These are phyloP conservation scores for Xyrichtys novacula DNA, from an alignment of 2,797 vertebrate species.

Conservation along the genomic window DNA sequence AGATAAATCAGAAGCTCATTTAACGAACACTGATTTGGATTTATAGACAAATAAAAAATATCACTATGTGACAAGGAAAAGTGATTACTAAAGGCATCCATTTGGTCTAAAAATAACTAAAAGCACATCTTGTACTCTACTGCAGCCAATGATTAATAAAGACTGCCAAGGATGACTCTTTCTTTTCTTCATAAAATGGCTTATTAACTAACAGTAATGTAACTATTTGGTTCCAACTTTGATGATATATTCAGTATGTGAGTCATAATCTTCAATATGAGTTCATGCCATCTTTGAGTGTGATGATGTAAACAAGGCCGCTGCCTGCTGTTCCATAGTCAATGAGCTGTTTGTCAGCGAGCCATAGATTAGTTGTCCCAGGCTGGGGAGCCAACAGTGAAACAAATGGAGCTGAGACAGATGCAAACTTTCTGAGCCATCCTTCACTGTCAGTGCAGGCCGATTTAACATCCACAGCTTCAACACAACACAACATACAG, in stretches of 20 bases:
- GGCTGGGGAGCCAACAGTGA: slow-evolving; percentile 69
- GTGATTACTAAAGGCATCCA: background rate
- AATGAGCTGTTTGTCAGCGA: slow-evolving; percentile 77
- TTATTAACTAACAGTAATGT: background rate
- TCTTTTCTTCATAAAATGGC: background rate
- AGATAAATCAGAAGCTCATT: slow-evolving; percentile 10
- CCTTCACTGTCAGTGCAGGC: slow-evolving; percentile 64
- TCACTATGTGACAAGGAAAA: background rate
- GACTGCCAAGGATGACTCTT: too few relatives aligned
- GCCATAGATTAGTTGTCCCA: slow-evolving; percentile 78
- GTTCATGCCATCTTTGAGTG: slow-evolving; percentile 36
- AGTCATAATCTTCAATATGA: slow-evolving; percentile 18
- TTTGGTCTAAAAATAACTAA: background rate
- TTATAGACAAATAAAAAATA: slow-evolving; percentile 4
- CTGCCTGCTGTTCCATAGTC: slow-evolving; percentile 71
- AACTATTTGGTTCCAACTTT: background rate
- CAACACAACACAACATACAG: slow-evolving; percentile 25
- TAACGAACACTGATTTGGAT: background rate
- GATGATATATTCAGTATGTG: slow-evolving; percentile 9
- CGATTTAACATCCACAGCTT: slow-evolving; percentile 60
- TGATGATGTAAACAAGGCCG: slow-evolving; percentile 64
- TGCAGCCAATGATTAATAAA: background rate
- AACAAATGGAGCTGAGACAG: slow-evolving; percentile 78
- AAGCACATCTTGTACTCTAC: too few relatives aligned
- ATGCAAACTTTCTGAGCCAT: slow-evolving; percentile 64